phyloP scores from a whole-genome alignment of 2,797 vertebrate genomes.

The Lepus oiostolus region DNA sequence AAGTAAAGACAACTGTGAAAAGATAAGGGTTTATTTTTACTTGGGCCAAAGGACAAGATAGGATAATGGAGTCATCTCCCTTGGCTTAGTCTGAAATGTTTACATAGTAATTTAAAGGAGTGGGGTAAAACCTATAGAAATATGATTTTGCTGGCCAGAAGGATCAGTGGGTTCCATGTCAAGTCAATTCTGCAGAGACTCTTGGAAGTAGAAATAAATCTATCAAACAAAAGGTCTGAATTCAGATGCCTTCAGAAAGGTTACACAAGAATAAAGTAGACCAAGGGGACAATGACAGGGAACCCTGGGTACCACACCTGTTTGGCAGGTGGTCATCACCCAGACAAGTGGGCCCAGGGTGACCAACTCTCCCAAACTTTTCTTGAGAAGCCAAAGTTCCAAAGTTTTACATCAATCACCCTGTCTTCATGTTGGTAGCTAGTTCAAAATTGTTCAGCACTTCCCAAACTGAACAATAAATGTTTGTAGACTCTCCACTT shows the following conservation, averaged over 20 bases:
- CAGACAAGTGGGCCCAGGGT: neutral
- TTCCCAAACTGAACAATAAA: neutral
- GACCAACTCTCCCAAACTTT: neutral
- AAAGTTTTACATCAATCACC: neutral
- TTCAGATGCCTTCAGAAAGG: neutral
- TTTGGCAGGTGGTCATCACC: neutral
- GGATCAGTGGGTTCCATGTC: neutral
- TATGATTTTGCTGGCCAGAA: neutral
- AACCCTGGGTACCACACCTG: neutral
- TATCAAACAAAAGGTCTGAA: neutral
- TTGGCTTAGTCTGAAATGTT: neutral
- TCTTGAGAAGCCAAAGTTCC: neutral
- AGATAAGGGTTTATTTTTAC: neutral
- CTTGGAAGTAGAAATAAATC: slow-evolving; percentile 23
- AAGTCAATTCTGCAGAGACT: slow-evolving; percentile 23
- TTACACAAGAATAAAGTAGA: neutral
- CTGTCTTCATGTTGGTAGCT: neutral
- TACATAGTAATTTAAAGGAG: neutral
- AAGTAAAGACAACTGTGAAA: slow-evolving; percentile 12
- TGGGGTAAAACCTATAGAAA: neutral
- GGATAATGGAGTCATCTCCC: neutral
- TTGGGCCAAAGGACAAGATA: neutral
- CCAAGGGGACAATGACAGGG: too few species aligned
- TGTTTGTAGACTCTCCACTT: neutral
- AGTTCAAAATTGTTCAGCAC: neutral